A percentile compares a stretch with the other conserved stretches of the same genome.
Evolutionary conservation across 1,140 invertebrate genomes (phyloP).

Genomic region (Diorhabda elongata): DNA sequence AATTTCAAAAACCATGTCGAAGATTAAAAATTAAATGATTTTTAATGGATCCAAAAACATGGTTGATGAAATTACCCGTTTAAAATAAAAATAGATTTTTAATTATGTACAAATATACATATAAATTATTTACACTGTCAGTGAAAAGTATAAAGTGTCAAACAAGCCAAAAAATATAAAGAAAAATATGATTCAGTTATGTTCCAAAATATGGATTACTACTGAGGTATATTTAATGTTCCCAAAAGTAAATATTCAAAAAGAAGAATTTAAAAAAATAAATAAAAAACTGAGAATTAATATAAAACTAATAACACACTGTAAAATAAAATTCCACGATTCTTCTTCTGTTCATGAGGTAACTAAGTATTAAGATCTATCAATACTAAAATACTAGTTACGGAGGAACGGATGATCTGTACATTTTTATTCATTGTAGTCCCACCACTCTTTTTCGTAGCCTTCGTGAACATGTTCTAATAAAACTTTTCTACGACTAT

Average conservation of each 20-base stretch:
- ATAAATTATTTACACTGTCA: too few species aligned
- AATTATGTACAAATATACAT: too few species aligned
- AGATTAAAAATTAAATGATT: too few species aligned
- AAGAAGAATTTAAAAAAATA: background rate
- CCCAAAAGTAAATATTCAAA: background rate
- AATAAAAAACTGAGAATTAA: background rate
- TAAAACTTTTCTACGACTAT: conserved; percentile 88
- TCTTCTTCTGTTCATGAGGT: conserved; percentile 21
- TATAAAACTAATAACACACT: background rate
- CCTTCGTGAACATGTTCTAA: conserved; percentile 97
- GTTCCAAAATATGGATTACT: background rate
- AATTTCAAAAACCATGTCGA: too few species aligned
- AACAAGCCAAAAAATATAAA: too few species aligned
- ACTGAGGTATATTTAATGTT: background rate
- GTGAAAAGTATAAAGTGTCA: too few species aligned
- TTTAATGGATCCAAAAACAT: too few species aligned
- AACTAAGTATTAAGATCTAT: conserved; percentile 34
- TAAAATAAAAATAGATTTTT: too few species aligned
- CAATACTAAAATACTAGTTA: conserved; percentile 32
- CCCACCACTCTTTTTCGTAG: conserved; percentile 98
- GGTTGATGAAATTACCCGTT: too few species aligned
- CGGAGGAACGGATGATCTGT: conserved; percentile 20
- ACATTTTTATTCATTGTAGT: conserved; percentile 73
- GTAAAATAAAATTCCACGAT: background rate
- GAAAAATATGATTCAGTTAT: too few species aligned